These are phyloP conservation scores for Syrista parreyssii DNA, from an alignment of 2,888 invertebrate genomes.

Conservation along the genomic window DNA sequence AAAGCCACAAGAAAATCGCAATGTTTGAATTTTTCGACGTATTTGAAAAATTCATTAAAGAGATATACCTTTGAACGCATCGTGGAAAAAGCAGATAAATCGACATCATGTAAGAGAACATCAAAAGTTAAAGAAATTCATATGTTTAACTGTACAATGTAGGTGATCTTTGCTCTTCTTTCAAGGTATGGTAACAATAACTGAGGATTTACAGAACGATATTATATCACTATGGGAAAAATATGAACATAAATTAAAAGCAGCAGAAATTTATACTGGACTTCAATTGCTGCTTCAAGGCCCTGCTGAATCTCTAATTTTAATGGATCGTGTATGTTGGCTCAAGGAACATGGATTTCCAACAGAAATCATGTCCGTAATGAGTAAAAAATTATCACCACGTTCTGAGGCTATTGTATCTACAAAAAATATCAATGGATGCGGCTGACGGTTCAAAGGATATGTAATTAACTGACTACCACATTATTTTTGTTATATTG, in stretches of 20 bases:
- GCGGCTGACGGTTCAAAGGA: too few species aligned
- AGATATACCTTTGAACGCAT: slow-evolving; percentile 44
- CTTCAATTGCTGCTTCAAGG: slow-evolving; percentile 57
- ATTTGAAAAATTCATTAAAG: slow-evolving; percentile 48
- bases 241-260: slow-evolving; percentile 39
- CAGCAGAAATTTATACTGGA: slow-evolving; percentile 55
- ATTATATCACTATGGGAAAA: slow-evolving; percentile 46
- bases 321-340: slow-evolving; percentile 54
- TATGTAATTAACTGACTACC: too few species aligned
- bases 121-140: too few species aligned
- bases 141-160: too few species aligned
- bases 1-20: slow-evolving; percentile 60
- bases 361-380: slow-evolving; percentile 44
- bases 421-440: slow-evolving; percentile 25
- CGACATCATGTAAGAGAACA: too few species aligned
- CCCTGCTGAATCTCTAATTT: slow-evolving; percentile 54
- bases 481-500: too few species aligned
- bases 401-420: slow-evolving; percentile 57
- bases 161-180: too few species aligned
- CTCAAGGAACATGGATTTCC: slow-evolving; percentile 47
- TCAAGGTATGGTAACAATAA: not conserved
- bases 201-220: slow-evolving; percentile 25
- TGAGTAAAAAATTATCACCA: slow-evolving; percentile 52
- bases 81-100: too few species aligned
- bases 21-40: slow-evolving; percentile 50